These are phyloP conservation scores for Gallinago paraguaiae DNA, from an alignment of 2,113 vertebrate species.

Conservation along the genomic window DNA sequence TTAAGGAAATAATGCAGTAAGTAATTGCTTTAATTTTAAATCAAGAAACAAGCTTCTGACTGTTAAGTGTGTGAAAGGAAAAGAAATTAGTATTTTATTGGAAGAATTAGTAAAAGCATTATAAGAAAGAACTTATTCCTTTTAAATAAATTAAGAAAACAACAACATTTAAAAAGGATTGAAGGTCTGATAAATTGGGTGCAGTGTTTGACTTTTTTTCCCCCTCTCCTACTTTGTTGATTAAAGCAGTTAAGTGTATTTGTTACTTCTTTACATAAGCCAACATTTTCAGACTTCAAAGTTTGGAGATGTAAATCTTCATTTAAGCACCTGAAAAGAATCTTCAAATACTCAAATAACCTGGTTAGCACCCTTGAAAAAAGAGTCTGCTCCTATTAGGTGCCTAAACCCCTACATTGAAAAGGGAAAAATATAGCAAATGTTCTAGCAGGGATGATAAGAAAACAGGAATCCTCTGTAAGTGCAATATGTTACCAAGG, in stretches of 20 bases:
- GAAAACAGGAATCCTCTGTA: background rate
- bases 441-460: background rate
- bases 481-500: background rate
- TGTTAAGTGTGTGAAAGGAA: slow-evolving; percentile 19
- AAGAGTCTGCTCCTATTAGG: background rate
- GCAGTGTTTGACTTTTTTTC: background rate
- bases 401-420: background rate
- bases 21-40: slow-evolving; percentile 62
- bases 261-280: background rate
- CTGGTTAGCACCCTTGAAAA: background rate
- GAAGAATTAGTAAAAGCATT: slow-evolving; percentile 17
- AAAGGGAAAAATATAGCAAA: background rate
- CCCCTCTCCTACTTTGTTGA: background rate
- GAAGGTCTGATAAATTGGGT: background rate
- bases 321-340: slow-evolving; percentile 1
- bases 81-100: slow-evolving; percentile 11
- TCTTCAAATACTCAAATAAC: background rate
- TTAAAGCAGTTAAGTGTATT: background rate
- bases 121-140: slow-evolving; percentile 2
- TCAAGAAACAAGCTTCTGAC: slow-evolving; percentile 41
- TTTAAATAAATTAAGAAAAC: slow-evolving; percentile 33
- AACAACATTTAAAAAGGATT: background rate
- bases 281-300: background rate
- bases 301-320: background rate
- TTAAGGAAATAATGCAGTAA: slow-evolving; percentile 47